Evolutionary conservation across 2,797 vertebrate genomes (phyloP), one percentile per base, ranked within the genome.

Genomic region (Euphonia xanthogaster): DNA sequence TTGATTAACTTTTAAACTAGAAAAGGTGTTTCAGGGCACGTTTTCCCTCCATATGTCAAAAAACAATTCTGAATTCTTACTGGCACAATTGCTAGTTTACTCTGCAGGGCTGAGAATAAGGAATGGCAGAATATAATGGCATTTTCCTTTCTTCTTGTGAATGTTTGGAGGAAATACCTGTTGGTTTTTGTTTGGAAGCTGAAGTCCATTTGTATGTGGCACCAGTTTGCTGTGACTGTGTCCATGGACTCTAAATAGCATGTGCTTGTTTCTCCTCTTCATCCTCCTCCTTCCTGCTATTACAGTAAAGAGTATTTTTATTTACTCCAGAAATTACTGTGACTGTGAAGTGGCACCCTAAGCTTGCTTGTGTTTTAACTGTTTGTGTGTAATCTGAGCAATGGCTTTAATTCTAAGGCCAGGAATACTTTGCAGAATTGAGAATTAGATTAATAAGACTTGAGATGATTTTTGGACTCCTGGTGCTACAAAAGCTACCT

Each of bases 211-310:
- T 65, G 45, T 39, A 16, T 68, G 23, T 82, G 60, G 15, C 57
- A 21, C 44, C 1, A 30, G 20, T 60, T 89, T 48, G 25, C 37
- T 87, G 35, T 33, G 57, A 1, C 45, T 55, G 25, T 85, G 73
- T 58, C 87, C 4, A 1, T 60, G 10, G 27, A 11, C 61, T 11
- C 1, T 63, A 53, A 54, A 24, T 30, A 25, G 28, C 42, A 24
- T 0, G 0, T 39, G 33, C 22, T 72, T 0, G 0, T 72, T 86
- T 55, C 73, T 85, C 30, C 23, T 86, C 35, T 37, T 35, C 30
- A 14, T 55, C 35, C 27, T 87, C 27, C 14, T 82, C 6, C 73
- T 84, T 30, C 65, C 84, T 61, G 21, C 55, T 53, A 7, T 74
- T 39, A 10, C n/a, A 44, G 60, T 30, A 40, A 33, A 67, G 47